phyloP scores from a whole-genome alignment of 2,797 vertebrate species.

The Bucorvus abyssinicus region DNA sequence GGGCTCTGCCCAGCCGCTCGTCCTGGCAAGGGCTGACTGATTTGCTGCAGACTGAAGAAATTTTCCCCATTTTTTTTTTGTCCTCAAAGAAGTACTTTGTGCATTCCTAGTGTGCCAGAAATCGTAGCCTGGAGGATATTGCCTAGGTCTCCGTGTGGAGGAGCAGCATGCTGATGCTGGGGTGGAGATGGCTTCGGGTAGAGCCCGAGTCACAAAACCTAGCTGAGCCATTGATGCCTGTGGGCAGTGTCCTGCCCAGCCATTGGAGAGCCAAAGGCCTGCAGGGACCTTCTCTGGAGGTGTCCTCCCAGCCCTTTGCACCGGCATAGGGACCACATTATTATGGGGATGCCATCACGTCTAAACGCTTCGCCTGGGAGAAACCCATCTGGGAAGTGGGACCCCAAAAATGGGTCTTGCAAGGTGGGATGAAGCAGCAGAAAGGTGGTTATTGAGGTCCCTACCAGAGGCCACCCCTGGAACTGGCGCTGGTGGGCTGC shows the following conservation, averaged over 20 bases:
- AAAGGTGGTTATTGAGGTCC: neutral
- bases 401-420: neutral
- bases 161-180: neutral
- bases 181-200: neutral
- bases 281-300: neutral
- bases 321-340: neutral
- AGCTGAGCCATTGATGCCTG: neutral
- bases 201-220: neutral
- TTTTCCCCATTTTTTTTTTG: neutral
- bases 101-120: neutral
- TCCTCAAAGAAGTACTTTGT: neutral
- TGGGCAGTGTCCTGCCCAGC: neutral
- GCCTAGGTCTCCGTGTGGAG: neutral
- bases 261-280: neutral
- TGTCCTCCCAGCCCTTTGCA: neutral
- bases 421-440: neutral
- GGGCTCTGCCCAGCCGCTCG: neutral
- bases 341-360: neutral
- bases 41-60: neutral
- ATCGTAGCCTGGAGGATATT: neutral
- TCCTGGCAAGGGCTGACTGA: neutral
- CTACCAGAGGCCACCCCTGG: neutral
- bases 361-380: rapidly evolving
- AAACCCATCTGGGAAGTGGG: rapidly evolving
- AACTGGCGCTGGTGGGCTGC: neutral